Conservation (phyloP, 2,797 vertebrate species). For the Typhlichthys subterraneus region DNA sequence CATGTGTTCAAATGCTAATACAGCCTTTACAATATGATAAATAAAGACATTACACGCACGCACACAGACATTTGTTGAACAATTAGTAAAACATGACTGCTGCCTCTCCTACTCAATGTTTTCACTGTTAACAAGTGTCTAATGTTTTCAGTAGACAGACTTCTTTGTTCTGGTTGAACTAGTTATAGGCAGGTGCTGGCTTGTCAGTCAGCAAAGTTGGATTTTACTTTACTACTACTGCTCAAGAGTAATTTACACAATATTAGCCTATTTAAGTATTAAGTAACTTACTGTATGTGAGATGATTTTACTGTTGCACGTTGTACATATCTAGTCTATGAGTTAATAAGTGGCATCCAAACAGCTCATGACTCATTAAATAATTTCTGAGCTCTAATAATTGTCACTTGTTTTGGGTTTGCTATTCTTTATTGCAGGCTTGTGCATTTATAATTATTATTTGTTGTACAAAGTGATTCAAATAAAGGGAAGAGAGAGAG, state of each 20-base stretch:
- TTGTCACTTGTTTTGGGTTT: neutral
- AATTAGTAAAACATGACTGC: neutral
- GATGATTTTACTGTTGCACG: too few species aligned
- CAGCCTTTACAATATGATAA: too few species aligned
- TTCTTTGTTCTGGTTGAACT: slow-evolving; percentile 45
- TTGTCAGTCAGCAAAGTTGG: slow-evolving; percentile 5
- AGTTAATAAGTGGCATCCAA: neutral
- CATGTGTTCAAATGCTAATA: too few species aligned
- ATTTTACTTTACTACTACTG: neutral
- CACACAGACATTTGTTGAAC: too few species aligned
- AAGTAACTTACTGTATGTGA: neutral
- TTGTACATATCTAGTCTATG: too few species aligned
- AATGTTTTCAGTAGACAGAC: slow-evolving; percentile 42
- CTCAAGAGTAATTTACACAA: neutral
- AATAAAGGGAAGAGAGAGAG: neutral
- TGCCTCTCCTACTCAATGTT: neutral
- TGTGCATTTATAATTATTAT: neutral
- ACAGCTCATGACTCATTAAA: neutral
- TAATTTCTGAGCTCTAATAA: neutral
- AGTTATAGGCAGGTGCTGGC: slow-evolving; percentile 33
- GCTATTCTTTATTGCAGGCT: neutral
- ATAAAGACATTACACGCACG: too few species aligned
- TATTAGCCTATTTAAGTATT: neutral
- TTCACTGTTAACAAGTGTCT: slow-evolving; percentile 11
- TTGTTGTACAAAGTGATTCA: neutral